These are phyloP conservation scores for Pan troglodytes DNA, from an alignment of 2,113 vertebrate species.

Conservation along the genomic window NHGRI_mPanTro3-v2.1_pri NC_072401.2:10302001-10302500, in stretches of 20 bases:
- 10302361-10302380: not conserved
- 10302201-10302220: not conserved
- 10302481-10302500: not conserved
- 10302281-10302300: not conserved
- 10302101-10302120: not conserved
- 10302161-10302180: not conserved
- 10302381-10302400: not conserved
- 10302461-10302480: not conserved
- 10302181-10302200: not conserved
- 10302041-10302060: not conserved
- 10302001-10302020: not conserved
- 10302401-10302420: not conserved
- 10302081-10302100: not conserved
- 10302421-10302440: not conserved
- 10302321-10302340: not conserved
- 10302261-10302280: not conserved
- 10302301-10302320: not conserved
- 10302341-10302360: not conserved
- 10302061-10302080: not conserved
- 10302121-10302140: not conserved
- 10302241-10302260: not conserved
- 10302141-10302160: not conserved
- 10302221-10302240: not conserved
- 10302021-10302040: not conserved
- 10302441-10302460: not conserved